phyloP scores from a whole-genome alignment of 2,113 vertebrate genomes.

The Prolemur simus region DNA sequence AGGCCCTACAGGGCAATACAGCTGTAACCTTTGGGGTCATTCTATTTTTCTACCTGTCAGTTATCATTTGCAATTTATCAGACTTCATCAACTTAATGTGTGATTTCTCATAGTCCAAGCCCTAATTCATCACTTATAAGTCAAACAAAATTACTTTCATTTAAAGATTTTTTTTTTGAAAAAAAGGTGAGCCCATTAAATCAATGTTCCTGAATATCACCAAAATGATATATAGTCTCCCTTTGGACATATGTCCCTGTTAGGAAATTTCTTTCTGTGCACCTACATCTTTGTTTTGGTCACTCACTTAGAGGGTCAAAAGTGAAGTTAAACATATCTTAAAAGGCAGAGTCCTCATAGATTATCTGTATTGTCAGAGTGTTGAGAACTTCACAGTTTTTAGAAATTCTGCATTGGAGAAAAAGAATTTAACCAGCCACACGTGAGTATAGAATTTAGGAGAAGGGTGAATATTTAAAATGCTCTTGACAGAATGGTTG shows the following conservation, averaged over 20 bases:
- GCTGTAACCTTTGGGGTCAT: fast-evolving
- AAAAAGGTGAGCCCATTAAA: background rate
- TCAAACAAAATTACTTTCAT: background rate
- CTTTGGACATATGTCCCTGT: background rate
- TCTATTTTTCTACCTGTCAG: background rate
- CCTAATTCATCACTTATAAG: background rate
- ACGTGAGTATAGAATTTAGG: too few species aligned
- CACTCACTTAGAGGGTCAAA: background rate
- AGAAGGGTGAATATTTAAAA: too few species aligned
- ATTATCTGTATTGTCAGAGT: background rate
- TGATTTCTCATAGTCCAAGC: background rate
- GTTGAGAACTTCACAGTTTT: background rate
- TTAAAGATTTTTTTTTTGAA: too few species aligned
- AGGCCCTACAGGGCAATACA: background rate
- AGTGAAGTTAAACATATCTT: background rate
- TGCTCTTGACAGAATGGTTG: too few species aligned
- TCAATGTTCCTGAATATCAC: background rate
- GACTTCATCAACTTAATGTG: background rate
- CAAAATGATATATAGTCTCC: too few species aligned
- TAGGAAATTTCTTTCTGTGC: background rate
- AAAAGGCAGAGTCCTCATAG: background rate
- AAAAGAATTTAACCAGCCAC: background rate
- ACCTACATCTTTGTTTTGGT: background rate
- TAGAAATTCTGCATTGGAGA: background rate
- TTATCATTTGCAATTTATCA: background rate